Conservation (phyloP, 2,888 invertebrate species). For the Caenorhabditis sp. region DNA sequence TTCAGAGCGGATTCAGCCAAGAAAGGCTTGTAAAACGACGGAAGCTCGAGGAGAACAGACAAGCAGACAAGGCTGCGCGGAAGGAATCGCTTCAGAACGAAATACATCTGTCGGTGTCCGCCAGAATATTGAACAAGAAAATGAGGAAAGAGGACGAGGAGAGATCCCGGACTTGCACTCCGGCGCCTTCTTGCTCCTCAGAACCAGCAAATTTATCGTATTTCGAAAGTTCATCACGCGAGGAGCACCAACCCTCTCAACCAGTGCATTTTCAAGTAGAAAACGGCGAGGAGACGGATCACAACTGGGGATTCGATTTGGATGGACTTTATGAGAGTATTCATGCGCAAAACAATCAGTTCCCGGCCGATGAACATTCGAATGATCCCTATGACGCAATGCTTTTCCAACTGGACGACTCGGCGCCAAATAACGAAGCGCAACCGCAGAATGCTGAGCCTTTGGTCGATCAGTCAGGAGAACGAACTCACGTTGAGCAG, state of each 20-base stretch:
- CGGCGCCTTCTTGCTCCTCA: background rate
- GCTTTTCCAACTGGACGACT: constrained; percentile 8
- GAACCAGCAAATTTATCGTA: background rate
- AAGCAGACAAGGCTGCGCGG: background rate
- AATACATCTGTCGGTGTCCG: constrained; percentile 34
- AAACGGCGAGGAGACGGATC: background rate
- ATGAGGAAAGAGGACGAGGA: constrained; percentile 25
- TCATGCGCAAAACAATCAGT: constrained; percentile 11
- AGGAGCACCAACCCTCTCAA: background rate
- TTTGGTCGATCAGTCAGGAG: background rate
- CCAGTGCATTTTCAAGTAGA: constrained; percentile 33
- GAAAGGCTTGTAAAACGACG: background rate
- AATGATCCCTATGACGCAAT: constrained; percentile 22
- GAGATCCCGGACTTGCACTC: constrained; percentile 17
- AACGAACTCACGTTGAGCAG: too few relatives aligned
- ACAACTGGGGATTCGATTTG: constrained; percentile 32
- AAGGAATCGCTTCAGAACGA: background rate
- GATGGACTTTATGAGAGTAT: constrained; percentile 33
- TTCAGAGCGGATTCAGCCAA: constrained; percentile 35
- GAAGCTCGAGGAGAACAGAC: constrained; percentile 13
- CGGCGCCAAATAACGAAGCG: too few relatives aligned
- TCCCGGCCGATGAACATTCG: background rate
- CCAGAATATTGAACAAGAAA: constrained; percentile 23
- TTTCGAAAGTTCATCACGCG: background rate
- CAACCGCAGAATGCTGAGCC: too few relatives aligned